A percentile compares a stretch with the other conserved stretches of the same genome.
phyloP scores from a whole-genome alignment of 2,113 vertebrate species.

The Dasyurus viverrinus region DNA sequence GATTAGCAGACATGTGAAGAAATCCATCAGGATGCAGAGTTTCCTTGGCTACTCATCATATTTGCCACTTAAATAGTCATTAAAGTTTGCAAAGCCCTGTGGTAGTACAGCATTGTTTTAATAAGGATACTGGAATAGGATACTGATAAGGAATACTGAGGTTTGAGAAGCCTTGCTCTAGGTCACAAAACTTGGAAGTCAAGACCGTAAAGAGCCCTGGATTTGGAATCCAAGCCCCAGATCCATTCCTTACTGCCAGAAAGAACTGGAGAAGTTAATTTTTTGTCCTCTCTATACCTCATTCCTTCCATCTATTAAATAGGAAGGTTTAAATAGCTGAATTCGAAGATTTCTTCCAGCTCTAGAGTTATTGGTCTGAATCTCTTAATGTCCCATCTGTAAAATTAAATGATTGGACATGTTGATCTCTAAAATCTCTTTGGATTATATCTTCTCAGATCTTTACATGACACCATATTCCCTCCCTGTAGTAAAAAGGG shows the following conservation, averaged over 20 bases:
- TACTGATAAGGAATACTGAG: neutral
- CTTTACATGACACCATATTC: neutral
- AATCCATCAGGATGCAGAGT: neutral
- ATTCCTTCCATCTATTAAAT: neutral
- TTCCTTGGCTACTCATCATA: neutral
- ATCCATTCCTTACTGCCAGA: neutral
- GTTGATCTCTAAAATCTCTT: neutral
- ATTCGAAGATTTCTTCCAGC: neutral
- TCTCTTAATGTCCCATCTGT: neutral
- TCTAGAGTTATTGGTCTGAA: neutral
- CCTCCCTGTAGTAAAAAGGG: neutral
- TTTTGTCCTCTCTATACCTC: neutral
- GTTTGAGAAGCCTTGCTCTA: neutral
- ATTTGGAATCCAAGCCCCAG: neutral
- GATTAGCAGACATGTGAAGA: neutral
- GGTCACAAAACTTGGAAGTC: neutral
- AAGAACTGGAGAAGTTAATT: neutral
- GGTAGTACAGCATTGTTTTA: neutral
- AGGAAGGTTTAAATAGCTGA: neutral
- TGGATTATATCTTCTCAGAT: neutral
- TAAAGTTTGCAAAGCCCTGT: neutral
- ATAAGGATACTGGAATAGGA: no score
- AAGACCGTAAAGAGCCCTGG: neutral
- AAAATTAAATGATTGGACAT: neutral
- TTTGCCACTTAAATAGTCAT: neutral